Conservation (phyloP, 2,888 invertebrate species). For the Clepsis dumicolana region DNA sequence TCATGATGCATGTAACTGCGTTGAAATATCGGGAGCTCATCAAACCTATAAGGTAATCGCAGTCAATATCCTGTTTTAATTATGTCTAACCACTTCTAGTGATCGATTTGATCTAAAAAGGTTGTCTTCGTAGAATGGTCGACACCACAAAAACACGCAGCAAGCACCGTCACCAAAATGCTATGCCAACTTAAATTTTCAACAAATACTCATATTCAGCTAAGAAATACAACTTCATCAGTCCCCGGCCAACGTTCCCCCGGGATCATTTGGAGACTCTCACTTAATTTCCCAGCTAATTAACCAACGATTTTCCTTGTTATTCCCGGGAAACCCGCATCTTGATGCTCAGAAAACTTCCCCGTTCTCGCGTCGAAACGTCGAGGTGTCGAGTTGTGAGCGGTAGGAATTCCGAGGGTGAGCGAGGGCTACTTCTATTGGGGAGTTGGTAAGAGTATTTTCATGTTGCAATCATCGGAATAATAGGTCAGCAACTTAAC, state of each 20-base stretch:
- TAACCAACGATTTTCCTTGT: constrained; percentile 34
- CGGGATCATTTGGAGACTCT: constrained; percentile 34
- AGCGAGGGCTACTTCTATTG: too few relatives aligned
- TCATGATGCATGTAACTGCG: too few relatives aligned
- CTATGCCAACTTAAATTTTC: not conserved
- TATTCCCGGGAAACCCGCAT: constrained; percentile 5
- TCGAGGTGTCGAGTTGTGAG: not conserved
- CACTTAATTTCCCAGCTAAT: constrained; percentile 44
- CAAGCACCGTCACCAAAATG: not conserved
- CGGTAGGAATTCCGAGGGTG: not conserved
- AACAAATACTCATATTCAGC: not conserved
- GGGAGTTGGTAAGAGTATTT: too few relatives aligned
- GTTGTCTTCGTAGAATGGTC: too few relatives aligned
- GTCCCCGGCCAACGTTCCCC: constrained; percentile 4
- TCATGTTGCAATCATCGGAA: too few relatives aligned
- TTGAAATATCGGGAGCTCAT: too few relatives aligned
- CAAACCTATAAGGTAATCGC: too few relatives aligned
- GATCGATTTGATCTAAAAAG: too few relatives aligned
- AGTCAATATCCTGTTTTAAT: too few relatives aligned
- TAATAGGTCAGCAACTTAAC: too few relatives aligned
- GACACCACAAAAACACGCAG: too few relatives aligned
- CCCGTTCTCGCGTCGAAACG: constrained; percentile 13
- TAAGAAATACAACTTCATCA: constrained; percentile 6
- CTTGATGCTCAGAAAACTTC: constrained; percentile 21
- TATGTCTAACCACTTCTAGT: too few relatives aligned